Percentiles rank a stretch among this genome's conserved stretches.
Conservation (phyloP, 2,888 invertebrate species). For the Hirtodrosophila trivittata region DNA sequence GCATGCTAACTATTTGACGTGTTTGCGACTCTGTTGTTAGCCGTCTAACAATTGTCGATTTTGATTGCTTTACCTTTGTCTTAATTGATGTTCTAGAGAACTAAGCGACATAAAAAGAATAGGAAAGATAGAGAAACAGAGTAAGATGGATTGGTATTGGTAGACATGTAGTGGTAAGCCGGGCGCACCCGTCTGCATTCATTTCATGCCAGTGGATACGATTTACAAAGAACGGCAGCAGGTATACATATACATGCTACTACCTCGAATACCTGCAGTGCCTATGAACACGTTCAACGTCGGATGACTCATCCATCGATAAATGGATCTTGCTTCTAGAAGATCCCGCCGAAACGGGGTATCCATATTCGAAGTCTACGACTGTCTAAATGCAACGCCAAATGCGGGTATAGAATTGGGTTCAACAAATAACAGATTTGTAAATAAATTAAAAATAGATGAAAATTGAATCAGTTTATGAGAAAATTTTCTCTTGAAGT, state of each 20-base stretch:
- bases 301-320: constrained; percentile 20
- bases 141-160: constrained; percentile 5
- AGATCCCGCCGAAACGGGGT: neutral
- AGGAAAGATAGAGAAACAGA: constrained; percentile 9
- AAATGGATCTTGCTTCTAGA: constrained; percentile 8
- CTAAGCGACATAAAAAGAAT: constrained; percentile 31
- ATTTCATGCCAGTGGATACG: constrained; percentile 8
- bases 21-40: constrained; percentile 28
- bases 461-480: neutral
- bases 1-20: constrained; percentile 38
- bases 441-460: neutral
- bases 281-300: neutral
- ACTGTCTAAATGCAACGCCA: neutral
- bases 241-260: constrained; percentile 1
- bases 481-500: too few species aligned
- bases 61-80: constrained; percentile 61
- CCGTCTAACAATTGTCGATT: constrained; percentile 57
- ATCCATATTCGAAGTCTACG: neutral
- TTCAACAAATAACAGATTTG: neutral
- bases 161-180: constrained; percentile 7
- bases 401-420: neutral
- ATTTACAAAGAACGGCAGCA: constrained; percentile 17
- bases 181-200: constrained; percentile 26
- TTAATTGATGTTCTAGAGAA: constrained; percentile 54
- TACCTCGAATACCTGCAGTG: neutral